phyloP scores from a whole-genome alignment of 30 jellyfish, hydroid and myxozoan genomes.

The Pelagia noctiluca region DNA sequence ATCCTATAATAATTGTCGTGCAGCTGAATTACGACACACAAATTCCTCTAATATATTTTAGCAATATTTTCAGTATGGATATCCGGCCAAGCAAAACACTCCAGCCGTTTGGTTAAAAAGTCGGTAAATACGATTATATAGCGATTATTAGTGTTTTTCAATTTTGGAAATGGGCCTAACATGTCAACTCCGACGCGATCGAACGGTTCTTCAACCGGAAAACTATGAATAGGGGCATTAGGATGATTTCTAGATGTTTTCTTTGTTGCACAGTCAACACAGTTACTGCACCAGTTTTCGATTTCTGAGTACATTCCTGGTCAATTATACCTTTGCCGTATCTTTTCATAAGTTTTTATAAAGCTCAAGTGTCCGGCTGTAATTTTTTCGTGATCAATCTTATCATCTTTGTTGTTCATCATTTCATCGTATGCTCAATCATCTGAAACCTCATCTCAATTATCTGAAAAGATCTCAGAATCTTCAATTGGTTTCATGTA shows the following conservation, averaged over 20 bases:
- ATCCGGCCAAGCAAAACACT: background rate
- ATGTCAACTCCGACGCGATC: slow-evolving; percentile 8
- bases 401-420: background rate
- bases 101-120: slow-evolving; percentile 8
- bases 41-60: slow-evolving; percentile 54
- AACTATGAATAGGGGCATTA: background rate
- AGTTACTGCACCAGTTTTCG: slow-evolving; percentile 54
- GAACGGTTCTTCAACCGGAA: background rate
- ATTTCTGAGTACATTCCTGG: background rate
- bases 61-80: slow-evolving; percentile 62
- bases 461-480: slow-evolving; percentile 19
- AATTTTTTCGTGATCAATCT: background rate
- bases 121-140: slow-evolving; percentile 5
- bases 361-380: background rate
- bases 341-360: background rate
- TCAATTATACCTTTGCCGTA: background rate
- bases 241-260: background rate
- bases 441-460: slow-evolving; percentile 6
- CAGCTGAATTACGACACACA: slow-evolving; percentile 63
- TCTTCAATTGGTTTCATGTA: slow-evolving; percentile 25
- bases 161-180: slow-evolving; percentile 76
- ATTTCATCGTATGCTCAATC: background rate
- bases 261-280: slow-evolving; percentile 61
- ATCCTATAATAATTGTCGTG: slow-evolving; percentile 59
- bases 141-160: slow-evolving; percentile 53